Conservation (phyloP, 2,888 invertebrate genomes). For the Augochlorella aurata region DNA sequence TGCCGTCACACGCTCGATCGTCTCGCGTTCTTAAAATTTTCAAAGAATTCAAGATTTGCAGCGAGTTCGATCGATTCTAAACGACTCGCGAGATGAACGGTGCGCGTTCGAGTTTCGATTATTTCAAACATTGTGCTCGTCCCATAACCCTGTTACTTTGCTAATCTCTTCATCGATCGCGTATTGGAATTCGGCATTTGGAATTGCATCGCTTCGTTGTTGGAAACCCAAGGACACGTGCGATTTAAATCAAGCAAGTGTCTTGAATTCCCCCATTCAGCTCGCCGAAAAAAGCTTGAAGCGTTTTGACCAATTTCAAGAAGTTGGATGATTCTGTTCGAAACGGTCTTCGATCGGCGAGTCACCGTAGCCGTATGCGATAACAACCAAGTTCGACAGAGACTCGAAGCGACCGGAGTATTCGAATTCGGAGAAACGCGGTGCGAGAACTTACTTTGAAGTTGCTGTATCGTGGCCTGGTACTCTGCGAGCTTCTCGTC, state of each 20-base stretch:
- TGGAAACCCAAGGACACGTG: not conserved
- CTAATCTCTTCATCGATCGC: not conserved
- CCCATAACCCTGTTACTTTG: not conserved
- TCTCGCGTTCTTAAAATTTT: not conserved
- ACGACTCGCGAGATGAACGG: not conserved
- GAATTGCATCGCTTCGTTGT: no score
- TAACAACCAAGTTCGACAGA: no score
- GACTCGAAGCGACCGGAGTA: no score
- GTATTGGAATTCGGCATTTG: no score
- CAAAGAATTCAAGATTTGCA: not conserved
- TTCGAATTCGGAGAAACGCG: no score
- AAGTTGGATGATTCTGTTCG: no score
- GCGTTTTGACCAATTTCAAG: no score
- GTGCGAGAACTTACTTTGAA: slow-evolving; percentile 84
- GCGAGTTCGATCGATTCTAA: no score
- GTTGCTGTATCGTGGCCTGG: slow-evolving; percentile 93
- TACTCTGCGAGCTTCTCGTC: slow-evolving; percentile 97
- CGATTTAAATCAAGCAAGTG: not conserved
- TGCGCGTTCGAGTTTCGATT: not conserved
- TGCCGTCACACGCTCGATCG: not conserved
- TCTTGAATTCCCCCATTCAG: no score
- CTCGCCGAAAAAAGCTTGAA: no score
- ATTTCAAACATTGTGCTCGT: not conserved
- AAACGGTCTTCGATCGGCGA: no score
- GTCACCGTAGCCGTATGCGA: no score